Base-by-base conservation (phyloP, 2,888 invertebrate genomes). In the Oxyscelio sp. region DNA sequence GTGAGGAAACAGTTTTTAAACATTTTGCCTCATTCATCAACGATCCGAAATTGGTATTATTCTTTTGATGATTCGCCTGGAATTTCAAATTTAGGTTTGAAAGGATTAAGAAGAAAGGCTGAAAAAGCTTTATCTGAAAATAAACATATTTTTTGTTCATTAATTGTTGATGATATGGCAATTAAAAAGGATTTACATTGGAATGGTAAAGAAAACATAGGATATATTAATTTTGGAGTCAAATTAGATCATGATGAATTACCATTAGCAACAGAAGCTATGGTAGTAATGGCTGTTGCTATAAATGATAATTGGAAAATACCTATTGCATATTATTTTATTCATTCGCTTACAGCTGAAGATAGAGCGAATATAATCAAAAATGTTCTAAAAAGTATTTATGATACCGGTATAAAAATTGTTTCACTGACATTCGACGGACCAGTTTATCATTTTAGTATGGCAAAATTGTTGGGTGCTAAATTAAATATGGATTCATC, bases 401-500 rank as follows among this genome's bases (percentile, higher is more conserved):
- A 84, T 34, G 68, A 80, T 5, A 65, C 73, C 19, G 70, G 63
- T 4, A 45, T 85, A 21, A n/a, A 65, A 5, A 19, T 87, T 43
- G 9, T 43, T 4, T 58, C 66, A 19, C 22, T 85, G 8, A 87
- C 83, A 6, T 87, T 87, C 43, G 81, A 85, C 68, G 87, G 75
- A 9, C 54, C 66, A 50, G 15, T 22, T 5, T 52, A 27, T 2
- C 79, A 87, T 65, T 66, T 83, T 52, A 45, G 21, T 9, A 61
- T 79, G 54, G 68, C 38, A n/a, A 66, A 68, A 21, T 5, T 34
- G 1, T 48, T 87, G 17, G 83, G 81, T 22, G 81, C 83, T 2
- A 17, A 65, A 50, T 40, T 82, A 4, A 19, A 31, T 52, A 0
- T 8, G 0, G 22, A n/a, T 19, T 3, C 22, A 1, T 5, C 52